Conservation (phyloP, 2,888 invertebrate species). For the Deilephila porcellus region DNA sequence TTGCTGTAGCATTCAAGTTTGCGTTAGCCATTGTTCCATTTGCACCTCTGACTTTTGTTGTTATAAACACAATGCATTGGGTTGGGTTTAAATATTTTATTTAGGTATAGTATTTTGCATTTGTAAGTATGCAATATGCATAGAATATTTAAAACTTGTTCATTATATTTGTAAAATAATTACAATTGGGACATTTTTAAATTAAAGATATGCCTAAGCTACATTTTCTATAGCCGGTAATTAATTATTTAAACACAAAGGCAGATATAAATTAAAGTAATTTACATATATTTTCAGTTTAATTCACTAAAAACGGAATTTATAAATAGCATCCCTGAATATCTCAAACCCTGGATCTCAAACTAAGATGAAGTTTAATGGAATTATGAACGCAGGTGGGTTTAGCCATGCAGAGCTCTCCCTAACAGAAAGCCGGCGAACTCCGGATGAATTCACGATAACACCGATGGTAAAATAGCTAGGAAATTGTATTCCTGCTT, state of each 20-base stretch:
- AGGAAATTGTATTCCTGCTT: constrained; percentile 27
- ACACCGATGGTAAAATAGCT: constrained; percentile 12
- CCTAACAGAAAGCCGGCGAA: not conserved
- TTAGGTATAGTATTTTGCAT: not conserved
- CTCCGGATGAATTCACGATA: constrained; percentile 1
- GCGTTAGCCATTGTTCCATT: not conserved
- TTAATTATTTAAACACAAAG: too few relatives aligned
- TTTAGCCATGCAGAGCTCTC: not conserved
- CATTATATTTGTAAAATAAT: too few relatives aligned
- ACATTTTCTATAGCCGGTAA: too few relatives aligned
- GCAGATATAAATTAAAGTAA: too few relatives aligned
- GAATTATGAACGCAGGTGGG: not conserved
- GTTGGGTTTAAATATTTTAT: not conserved
- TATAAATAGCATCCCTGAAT: too few relatives aligned
- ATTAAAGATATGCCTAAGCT: too few relatives aligned
- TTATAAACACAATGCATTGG: constrained; percentile 11
- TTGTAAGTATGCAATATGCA: not conserved
- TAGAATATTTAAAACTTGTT: too few relatives aligned
- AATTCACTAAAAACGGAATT: too few relatives aligned
- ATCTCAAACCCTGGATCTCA: too few relatives aligned
- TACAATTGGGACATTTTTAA: too few relatives aligned
- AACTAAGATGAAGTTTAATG: not conserved
- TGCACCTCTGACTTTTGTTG: not conserved
- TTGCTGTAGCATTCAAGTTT: not conserved
- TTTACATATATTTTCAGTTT: too few relatives aligned